These are phyloP conservation scores for Leptodactylus fuscus DNA, from an alignment of 2,113 vertebrate genomes.

Conservation along the genomic window DNA sequence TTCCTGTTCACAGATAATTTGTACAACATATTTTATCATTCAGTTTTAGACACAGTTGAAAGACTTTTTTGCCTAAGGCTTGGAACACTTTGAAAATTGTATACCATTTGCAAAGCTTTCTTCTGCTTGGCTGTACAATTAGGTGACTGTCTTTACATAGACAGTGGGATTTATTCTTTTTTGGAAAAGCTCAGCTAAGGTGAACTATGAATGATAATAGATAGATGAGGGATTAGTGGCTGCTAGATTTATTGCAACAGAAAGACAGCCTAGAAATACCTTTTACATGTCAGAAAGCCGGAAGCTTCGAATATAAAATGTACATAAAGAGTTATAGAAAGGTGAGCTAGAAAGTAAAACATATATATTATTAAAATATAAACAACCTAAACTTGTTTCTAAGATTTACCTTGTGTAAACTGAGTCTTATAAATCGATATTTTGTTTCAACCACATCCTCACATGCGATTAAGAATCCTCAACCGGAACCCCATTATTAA, in stretches of 20 bases:
- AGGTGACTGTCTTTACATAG: conserved; percentile 83
- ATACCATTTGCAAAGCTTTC: conserved; percentile 86
- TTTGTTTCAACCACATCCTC: no score
- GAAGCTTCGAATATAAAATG: neutral
- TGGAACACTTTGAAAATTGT: conserved; percentile 89
- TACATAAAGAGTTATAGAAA: neutral
- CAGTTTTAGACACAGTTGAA: conserved; percentile 90
- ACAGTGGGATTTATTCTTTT: conserved; percentile 78
- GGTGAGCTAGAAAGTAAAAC: neutral
- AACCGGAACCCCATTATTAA: no score
- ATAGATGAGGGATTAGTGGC: conserved; percentile 67
- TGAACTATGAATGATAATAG: conserved; percentile 67
- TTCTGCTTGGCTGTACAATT: conserved; percentile 87
- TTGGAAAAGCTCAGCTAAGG: conserved; percentile 71
- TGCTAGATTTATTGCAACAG: conserved; percentile 61
- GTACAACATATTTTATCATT: conserved; percentile 92
- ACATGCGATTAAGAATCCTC: no score
- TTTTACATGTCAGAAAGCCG: neutral
- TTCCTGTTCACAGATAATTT: conserved; percentile 91
- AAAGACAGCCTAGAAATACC: conserved; percentile 36
- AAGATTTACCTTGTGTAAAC: neutral
- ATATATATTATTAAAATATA: neutral
- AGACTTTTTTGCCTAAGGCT: conserved; percentile 90
- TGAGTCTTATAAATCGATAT: no score
- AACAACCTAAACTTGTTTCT: neutral